phyloP scores from a whole-genome alignment of 2,888 invertebrate genomes.

The Margaritifera margaritifera region DNA sequence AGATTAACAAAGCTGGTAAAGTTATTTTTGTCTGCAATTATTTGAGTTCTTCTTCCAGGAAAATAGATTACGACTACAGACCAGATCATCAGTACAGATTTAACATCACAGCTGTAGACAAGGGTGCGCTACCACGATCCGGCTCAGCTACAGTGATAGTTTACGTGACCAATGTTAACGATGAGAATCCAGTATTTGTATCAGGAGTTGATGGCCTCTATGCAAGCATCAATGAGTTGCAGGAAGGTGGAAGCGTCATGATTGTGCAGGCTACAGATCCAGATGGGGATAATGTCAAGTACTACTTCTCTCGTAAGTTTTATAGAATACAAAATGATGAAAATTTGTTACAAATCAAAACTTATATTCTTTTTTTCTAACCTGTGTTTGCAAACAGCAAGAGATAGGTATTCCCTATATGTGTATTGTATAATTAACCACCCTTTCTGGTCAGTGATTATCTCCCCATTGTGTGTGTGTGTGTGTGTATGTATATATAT shows the following conservation, averaged over 20 bases:
- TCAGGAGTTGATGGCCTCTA: conserved; percentile 37
- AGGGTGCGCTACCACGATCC: conserved; percentile 92
- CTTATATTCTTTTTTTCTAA: too few relatives aligned
- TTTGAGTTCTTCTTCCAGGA: conserved; percentile 35
- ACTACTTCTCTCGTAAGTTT: conserved; percentile 77
- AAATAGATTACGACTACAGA: conserved; percentile 66
- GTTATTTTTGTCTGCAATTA: background rate
- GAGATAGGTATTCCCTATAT: too few relatives aligned
- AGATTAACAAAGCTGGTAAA: background rate
- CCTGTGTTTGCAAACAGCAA: too few relatives aligned
- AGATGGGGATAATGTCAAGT: conserved; percentile 96
- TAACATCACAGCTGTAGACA: conserved; percentile 93
- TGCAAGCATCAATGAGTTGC: conserved; percentile 56
- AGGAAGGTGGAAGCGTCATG: conserved; percentile 86
- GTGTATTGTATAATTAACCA: too few relatives aligned
- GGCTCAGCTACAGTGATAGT: conserved; percentile 95
- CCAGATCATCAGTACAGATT: conserved; percentile 83
- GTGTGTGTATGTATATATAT: too few relatives aligned
- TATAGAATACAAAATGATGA: background rate
- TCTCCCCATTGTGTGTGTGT: too few relatives aligned
- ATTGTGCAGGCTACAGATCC: conserved; percentile 98
- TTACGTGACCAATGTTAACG: conserved; percentile 98
- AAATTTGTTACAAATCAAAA: background rate
- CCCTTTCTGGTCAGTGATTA: too few relatives aligned
- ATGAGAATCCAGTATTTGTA: conserved; percentile 85